Evolutionary conservation across 1,140 invertebrate genomes (phyloP).

Genomic region (Cotesia chilonis): DNA sequence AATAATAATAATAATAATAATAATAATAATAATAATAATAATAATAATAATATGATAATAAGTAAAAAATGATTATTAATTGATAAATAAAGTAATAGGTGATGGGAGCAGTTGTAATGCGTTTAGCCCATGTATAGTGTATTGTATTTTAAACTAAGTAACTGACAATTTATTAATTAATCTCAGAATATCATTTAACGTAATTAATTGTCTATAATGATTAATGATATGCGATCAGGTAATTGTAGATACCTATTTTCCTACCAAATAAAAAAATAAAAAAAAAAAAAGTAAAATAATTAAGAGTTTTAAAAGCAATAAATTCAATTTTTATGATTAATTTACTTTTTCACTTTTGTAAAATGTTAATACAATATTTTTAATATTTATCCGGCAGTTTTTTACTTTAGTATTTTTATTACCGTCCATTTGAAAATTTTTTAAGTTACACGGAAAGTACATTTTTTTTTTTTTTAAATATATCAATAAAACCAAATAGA

Average conservation of each 20-base stretch:
- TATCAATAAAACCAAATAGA: too few species aligned
- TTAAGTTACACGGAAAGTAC: too few species aligned
- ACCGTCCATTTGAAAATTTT: too few species aligned
- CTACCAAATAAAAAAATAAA: constrained; percentile 49
- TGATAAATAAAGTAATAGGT: constrained; percentile 45
- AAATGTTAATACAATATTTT: too few species aligned
- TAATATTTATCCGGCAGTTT: too few species aligned
- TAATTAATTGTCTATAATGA: constrained; percentile 49
- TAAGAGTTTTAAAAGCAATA: constrained; percentile 30
- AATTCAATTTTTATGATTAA: constrained; percentile 37
- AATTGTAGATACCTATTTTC: constrained; percentile 66
- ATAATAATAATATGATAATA: constrained; percentile 38
- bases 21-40: constrained; percentile 37
- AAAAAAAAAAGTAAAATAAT: constrained; percentile 43
- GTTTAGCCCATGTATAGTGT: constrained; percentile 65
- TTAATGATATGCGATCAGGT: constrained; percentile 52
- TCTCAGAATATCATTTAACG: constrained; percentile 39
- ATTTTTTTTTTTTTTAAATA: too few species aligned
- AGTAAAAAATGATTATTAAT: constrained; percentile 3
- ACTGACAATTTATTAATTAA: constrained; percentile 26
- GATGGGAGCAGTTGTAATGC: constrained; percentile 62
- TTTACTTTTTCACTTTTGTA: constrained; percentile 57
- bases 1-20: constrained; percentile 40
- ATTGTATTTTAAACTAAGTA: constrained; percentile 62
- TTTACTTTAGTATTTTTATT: too few species aligned